Conservation (phyloP, 2,888 invertebrate genomes). For the Branchinecta sandiegonensis region DNA sequence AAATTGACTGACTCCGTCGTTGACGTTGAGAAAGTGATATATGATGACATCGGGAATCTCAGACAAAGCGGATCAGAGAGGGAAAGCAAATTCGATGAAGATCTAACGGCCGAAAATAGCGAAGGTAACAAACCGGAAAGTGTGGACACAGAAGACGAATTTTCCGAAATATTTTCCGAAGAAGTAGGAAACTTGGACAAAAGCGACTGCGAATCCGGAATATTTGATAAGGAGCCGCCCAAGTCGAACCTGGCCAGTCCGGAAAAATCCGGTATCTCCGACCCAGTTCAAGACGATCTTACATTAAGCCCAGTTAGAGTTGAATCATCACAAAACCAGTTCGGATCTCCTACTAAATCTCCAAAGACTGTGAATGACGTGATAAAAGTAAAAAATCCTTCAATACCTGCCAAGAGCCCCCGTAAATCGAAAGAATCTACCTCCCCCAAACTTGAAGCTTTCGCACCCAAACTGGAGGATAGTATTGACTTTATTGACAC, state of each 20-base stretch:
- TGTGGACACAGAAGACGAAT: constrained; percentile 7
- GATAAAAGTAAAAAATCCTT: no score
- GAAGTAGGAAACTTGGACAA: not conserved
- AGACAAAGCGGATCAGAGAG: not conserved
- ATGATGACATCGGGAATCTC: constrained; percentile 7
- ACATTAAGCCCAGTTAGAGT: not conserved
- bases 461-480: constrained; percentile 9
- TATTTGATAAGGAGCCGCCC: not conserved
- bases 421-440: not conserved
- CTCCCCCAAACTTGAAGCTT: not conserved
- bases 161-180: constrained; percentile 9
- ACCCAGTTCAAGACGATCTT: not conserved
- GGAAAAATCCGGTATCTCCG: not conserved
- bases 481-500: constrained; percentile 9
- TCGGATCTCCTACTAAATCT: no score
- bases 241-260: not conserved
- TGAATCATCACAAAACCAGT: no score
- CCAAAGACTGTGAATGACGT: no score
- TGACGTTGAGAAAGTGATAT: not conserved
- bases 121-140: not conserved
- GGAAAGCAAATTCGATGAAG: not conserved
- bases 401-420: no score
- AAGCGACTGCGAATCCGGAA: not conserved
- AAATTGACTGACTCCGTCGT: not conserved
- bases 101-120: not conserved